Percentiles rank a stretch among this genome's conserved stretches.
phyloP scores from a whole-genome alignment of 2,888 invertebrate species.

The Troilus luridus region DNA sequence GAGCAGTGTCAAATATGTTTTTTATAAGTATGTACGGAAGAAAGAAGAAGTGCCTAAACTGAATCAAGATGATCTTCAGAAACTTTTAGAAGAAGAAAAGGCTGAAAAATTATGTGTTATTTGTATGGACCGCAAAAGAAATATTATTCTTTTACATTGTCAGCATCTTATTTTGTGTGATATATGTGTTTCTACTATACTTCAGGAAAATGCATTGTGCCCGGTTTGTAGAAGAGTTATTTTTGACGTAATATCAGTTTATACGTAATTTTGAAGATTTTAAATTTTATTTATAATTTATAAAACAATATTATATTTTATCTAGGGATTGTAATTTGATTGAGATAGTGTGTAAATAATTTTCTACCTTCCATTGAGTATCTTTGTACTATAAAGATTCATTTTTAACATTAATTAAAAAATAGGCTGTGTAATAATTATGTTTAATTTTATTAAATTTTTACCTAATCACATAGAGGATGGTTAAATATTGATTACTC shows the following conservation, averaged over 20 bases:
- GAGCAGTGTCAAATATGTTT: background rate
- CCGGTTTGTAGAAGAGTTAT: conserved; percentile 60
- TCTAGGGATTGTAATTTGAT: background rate
- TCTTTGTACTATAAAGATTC: background rate
- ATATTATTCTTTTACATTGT: conserved; percentile 61
- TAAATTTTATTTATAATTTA: background rate
- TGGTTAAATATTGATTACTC: too few relatives aligned
- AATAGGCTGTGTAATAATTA: background rate
- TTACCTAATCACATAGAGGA: background rate
- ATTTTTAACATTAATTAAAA: background rate
- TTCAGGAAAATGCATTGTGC: conserved; percentile 50
- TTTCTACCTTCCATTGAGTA: background rate
- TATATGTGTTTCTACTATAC: conserved; percentile 55
- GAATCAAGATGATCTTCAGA: conserved; percentile 41
- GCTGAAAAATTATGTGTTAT: conserved; percentile 60
- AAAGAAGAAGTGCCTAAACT: background rate
- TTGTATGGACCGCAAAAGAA: conserved; percentile 62
- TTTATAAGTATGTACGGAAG: background rate
- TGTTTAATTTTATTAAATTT: background rate
- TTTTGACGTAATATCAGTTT: conserved; percentile 58
- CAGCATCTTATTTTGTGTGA: conserved; percentile 61
- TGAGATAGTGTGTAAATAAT: background rate
- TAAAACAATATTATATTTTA: background rate
- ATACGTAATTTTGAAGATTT: conserved; percentile 47
- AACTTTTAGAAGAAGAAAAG: conserved; percentile 60